phyloP scores from a whole-genome alignment of 2,888 invertebrate genomes.

The Stenchaetothrips biformis region DNA sequence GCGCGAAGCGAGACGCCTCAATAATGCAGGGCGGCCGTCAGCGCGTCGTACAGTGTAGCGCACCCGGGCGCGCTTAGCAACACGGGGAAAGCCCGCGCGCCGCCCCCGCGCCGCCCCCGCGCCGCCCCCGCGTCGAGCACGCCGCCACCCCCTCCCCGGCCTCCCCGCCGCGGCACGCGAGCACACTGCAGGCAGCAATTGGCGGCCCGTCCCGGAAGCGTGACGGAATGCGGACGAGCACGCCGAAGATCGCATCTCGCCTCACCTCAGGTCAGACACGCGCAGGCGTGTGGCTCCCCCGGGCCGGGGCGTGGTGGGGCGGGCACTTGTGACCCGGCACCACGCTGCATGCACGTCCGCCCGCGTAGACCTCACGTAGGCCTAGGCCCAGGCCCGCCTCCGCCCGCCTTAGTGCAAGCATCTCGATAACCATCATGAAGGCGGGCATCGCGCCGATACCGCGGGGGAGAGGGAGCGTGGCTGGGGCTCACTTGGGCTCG shows the following conservation, averaged over 20 bases:
- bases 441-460: not conserved
- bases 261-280: not conserved
- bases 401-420: not conserved
- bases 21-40: not conserved
- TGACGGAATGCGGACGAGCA: not conserved
- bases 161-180: too few species aligned
- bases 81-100: too few species aligned
- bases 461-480: too few species aligned
- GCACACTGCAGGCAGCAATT: too few species aligned
- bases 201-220: not conserved
- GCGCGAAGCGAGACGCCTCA: not conserved
- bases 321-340: not conserved
- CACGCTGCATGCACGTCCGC: too few species aligned
- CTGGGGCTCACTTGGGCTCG: too few species aligned
- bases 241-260: not conserved
- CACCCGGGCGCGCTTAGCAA: too few species aligned
- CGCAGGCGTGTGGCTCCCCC: slow-evolving; percentile 14
- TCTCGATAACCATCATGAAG: not conserved
- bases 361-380: too few species aligned
- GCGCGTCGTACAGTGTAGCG: too few species aligned
- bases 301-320: not conserved
- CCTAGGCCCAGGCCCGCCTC: not conserved
- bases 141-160: too few species aligned
- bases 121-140: too few species aligned
- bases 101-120: too few species aligned